These are phyloP conservation scores for Mesocentrotus franciscanus DNA, from an alignment of 53 echinoderm and acorn worm genomes.

Conservation along the genomic window DNA sequence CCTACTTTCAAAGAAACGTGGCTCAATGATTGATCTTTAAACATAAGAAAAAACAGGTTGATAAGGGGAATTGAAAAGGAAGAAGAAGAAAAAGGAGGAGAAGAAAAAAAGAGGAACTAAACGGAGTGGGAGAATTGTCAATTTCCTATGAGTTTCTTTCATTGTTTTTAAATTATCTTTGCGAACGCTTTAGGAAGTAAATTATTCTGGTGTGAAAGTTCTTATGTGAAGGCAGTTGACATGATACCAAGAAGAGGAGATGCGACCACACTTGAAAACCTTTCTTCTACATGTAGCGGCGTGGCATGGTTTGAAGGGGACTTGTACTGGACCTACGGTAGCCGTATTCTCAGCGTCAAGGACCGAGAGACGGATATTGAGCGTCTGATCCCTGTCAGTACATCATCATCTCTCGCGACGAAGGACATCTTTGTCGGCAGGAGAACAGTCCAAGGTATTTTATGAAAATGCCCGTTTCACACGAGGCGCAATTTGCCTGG, in stretches of 20 bases:
- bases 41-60: too few species aligned
- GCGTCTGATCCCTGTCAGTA: not conserved
- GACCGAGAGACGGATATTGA: not conserved
- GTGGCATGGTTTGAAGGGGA: constrained; percentile 24
- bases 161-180: not conserved
- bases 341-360: not conserved
- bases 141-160: too few species aligned
- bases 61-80: too few species aligned
- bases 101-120: too few species aligned
- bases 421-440: constrained; percentile 7
- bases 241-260: too few species aligned
- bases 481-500: too few species aligned
- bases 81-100: too few species aligned
- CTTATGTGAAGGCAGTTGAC: not conserved
- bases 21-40: not conserved
- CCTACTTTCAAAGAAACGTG: not conserved
- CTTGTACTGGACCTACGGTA: not conserved
- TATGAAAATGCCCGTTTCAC: not conserved
- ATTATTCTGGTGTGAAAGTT: not conserved
- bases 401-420: not conserved
- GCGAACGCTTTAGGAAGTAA: not conserved
- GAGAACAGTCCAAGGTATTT: not conserved
- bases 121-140: too few species aligned
- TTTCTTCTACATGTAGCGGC: not conserved
- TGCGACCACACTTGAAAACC: not conserved